Conservation (phyloP, 2,797 vertebrate species). For the Gymnothorax reevesii region DNA sequence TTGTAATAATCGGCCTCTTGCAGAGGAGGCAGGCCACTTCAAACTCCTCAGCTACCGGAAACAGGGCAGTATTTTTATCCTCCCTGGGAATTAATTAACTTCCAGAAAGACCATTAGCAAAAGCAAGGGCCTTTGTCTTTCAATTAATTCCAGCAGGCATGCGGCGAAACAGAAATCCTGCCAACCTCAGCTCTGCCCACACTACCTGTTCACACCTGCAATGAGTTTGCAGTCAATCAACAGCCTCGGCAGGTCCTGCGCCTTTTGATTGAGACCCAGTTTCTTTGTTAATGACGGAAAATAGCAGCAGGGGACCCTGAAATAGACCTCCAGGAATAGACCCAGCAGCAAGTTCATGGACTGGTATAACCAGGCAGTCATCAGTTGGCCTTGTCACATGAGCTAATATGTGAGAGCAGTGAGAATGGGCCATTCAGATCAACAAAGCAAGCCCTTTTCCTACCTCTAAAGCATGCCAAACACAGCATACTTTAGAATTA, state of each 20-base stretch:
- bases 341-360: not conserved
- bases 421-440: too few relatives aligned
- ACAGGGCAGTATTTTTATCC: conserved; percentile 1
- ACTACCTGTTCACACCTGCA: conserved; percentile 55
- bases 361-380: not conserved
- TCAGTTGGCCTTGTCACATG: not conserved
- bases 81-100: conserved; percentile 61
- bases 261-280: not conserved
- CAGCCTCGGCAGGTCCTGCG: not conserved
- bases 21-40: not conserved
- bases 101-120: conserved; percentile 48
- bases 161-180: not conserved
- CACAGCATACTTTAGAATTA: too few relatives aligned
- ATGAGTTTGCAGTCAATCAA: conserved; percentile 37
- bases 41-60: not conserved
- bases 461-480: too few relatives aligned
- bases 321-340: not conserved
- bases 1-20: not conserved
- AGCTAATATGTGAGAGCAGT: too few relatives aligned
- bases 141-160: conserved; percentile 28
- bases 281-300: not conserved
- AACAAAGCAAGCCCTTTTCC: too few relatives aligned
- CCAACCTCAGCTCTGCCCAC: conserved; percentile 29
- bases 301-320: not conserved
- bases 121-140: conserved; percentile 43